phyloP scores from a whole-genome alignment of 2,113 vertebrate genomes.

The Pelvicachromis taeniatus region DNA sequence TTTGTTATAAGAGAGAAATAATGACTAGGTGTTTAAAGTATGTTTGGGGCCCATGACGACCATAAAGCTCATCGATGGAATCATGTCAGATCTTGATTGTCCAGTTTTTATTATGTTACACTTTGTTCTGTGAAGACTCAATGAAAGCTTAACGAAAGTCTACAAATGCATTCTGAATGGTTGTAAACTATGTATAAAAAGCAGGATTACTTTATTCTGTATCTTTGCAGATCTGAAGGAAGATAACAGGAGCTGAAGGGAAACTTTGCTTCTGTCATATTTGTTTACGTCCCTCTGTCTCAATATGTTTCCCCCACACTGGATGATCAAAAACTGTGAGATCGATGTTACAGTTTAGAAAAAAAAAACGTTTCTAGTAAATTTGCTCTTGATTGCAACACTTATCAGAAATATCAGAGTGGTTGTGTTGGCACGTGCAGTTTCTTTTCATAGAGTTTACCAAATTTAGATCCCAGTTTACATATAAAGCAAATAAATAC shows the following conservation, averaged over 20 bases:
- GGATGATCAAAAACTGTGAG: not conserved
- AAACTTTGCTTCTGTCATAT: not conserved
- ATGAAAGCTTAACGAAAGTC: not conserved
- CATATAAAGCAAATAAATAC: not conserved
- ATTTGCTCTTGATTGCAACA: not conserved
- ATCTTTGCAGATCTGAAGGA: not conserved
- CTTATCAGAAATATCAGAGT: not conserved
- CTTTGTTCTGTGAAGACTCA: not conserved
- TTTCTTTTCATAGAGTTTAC: not conserved
- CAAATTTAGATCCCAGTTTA: not conserved
- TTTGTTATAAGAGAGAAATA: not conserved
- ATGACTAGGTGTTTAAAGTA: not conserved
- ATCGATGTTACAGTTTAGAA: not conserved
- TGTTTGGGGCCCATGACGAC: not conserved
- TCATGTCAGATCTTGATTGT: not conserved
- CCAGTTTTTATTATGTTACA: not conserved
- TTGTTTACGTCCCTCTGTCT: not conserved
- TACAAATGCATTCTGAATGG: not conserved
- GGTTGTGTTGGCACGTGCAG: not conserved
- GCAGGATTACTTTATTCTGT: not conserved
- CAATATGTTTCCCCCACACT: not conserved
- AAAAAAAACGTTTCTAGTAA: not conserved
- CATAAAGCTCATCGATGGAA: not conserved
- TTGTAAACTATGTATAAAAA: accelerated
- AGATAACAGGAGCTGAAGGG: not conserved